Conservation (phyloP, 2,113 vertebrate species). For the Physeter macrocephalus region DNA sequence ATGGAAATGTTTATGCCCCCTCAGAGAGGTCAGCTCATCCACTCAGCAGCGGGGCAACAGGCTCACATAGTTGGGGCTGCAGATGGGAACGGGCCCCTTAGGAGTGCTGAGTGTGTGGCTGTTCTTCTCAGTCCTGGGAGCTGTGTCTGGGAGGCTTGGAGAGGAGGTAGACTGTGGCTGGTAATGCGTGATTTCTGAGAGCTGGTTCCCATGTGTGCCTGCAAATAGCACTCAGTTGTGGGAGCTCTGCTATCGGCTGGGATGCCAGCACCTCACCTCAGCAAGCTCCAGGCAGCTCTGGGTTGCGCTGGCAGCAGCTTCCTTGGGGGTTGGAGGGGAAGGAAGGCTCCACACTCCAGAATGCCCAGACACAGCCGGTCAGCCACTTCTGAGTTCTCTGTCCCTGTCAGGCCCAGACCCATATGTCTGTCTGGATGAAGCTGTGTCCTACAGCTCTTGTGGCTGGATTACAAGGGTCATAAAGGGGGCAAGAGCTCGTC, state of each 20-base stretch:
- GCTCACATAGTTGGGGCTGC: background rate
- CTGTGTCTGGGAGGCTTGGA: no score
- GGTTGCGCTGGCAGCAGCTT: background rate
- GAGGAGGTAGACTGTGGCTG: background rate
- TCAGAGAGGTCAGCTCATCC: background rate
- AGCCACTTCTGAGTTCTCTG: background rate
- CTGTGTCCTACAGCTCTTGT: background rate
- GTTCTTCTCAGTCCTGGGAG: background rate
- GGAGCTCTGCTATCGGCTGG: fast-evolving
- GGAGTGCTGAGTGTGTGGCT: fast-evolving
- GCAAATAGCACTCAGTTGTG: background rate
- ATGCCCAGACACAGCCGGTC: background rate
- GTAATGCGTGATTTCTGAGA: background rate
- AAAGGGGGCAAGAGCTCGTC: background rate
- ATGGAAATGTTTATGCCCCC: background rate
- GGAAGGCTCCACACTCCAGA: background rate
- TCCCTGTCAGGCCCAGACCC: background rate
- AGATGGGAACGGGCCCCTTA: background rate
- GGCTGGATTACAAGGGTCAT: background rate
- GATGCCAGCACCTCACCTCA: background rate
- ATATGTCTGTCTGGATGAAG: background rate
- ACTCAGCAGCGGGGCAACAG: background rate
- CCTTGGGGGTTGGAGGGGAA: background rate
- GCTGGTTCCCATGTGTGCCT: background rate
- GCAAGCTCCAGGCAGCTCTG: background rate